Base-by-base conservation (phyloP, 2,797 vertebrate genomes). In the Valencia hispanica region DNA sequence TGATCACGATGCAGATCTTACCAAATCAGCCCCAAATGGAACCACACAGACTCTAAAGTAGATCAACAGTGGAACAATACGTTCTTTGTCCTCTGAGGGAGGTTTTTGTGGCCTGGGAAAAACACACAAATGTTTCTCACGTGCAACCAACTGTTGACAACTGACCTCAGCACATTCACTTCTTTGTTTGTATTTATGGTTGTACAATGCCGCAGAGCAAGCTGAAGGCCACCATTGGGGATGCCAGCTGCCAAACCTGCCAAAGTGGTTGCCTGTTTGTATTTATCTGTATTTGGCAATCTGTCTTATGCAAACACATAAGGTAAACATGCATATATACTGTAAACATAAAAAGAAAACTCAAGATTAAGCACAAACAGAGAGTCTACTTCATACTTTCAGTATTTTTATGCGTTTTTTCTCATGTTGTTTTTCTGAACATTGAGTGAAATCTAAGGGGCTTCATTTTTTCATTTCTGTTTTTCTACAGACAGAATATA, bases 181-280 rank as follows among this genome's bases (percentile, higher is more conserved):
- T 59, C 84, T 88, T 86, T 89, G 86, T 89, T 91, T 87, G 68
- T 87, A 76, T 88, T 85, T 83, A 79, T 75, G 66, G 75, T 75
- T n/a, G 77, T 48, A 47, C 76, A 79, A 70, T 48, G 65, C 53
- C 47, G 25, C 51, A 70, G 75, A 57, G 72, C 4, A 74, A 81
- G 71, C 10, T 72, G 51, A 85, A 55, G 59, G 83, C 72, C 53
- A 30, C 27, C 36, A 5, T 8, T 11, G 4, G n/a, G 39, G 30
- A 70, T 79, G 80, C 80, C 86, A 86, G 73, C 78, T 68, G 68
- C 75, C 73, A 63, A 7, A 3, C 25, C 61, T 61, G 27, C 5
- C 22, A n/a, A 14, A 74, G 12, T 71, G 59, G 17, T 61, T 57
- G 65, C 66, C 53, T 30, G 8, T 4, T 32, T 69, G 9, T 68